Base-by-base conservation (phyloP, 1,140 invertebrate species). In the Diachasma alloeum region DNA sequence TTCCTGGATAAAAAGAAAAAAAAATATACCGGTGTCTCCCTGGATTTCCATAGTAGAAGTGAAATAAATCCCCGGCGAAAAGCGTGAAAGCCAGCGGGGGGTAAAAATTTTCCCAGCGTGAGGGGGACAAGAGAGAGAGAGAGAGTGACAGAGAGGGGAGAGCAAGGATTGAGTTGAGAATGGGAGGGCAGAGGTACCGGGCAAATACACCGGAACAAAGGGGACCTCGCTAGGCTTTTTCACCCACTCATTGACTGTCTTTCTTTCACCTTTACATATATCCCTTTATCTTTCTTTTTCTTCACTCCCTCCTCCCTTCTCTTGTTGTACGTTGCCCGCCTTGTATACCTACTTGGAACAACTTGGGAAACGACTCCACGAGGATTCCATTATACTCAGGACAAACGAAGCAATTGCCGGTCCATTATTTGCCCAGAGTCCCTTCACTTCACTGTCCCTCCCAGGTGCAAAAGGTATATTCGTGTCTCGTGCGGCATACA, bases 341-440 rank as follows among this genome's bases (percentile, higher is more conserved):
- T 63, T 63, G 59, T 63, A 26, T 63, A 26, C n/a, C 48, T 56
- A 56, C 19, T 24, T 26, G 59, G 59, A 63, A 63, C 59, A 63
- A 63, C 59, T 11, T 63, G 59, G 59, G 59, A 26, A 24, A 63
- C 19, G 59, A 24, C 22, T 63, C 10, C 0, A 63, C 19, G 59
- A 31, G 59, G 59, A 63, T 63, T 63, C 59, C 24, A 26, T 63
- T 63, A 63, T 63, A 26, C 59, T 63, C 24, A 5, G 59, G 59
- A 63, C 59, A 63, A 63, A 63, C 59, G 59, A 63, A 63, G 22
- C 59, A 63, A 63, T 63, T 26, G 59, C 59, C 59, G 22, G 59
- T 63, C 59, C 59, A 63, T 63, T 63, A 63, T 63, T 63, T 63
- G 59, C 13, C 59, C 22, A 63, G 48, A 8, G 59, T 63, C 59